Evolutionary conservation across 2,888 invertebrate genomes (phyloP).

Genomic region (Aquatica leii): DNA sequence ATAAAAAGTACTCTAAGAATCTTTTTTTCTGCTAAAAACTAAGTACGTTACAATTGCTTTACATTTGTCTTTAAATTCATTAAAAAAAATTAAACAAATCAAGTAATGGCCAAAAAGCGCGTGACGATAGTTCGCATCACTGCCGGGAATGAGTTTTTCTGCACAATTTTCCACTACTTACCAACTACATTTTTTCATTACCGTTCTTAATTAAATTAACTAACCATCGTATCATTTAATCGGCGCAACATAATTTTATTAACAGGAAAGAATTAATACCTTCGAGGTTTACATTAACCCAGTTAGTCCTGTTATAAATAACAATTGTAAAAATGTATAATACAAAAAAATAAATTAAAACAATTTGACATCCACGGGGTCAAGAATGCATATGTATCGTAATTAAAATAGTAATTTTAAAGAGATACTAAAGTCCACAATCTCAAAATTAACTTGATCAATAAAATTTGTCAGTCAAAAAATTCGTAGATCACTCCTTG

Average conservation of each 20-base stretch:
- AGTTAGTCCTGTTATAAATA: conserved; percentile 1
- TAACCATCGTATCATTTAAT: background rate
- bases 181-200: background rate
- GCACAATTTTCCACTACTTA: conserved; percentile 1
- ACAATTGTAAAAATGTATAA: background rate
- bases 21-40: no score
- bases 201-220: background rate
- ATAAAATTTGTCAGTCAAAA: background rate
- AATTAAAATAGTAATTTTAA: conserved; percentile 10
- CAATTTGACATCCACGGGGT: conserved; percentile 11
- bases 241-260: background rate
- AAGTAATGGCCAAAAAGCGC: conserved; percentile 1
- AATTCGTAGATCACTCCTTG: conserved; percentile 59
- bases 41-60: no score
- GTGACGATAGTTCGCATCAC: background rate
- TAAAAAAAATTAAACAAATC: no score
- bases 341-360: conserved; percentile 12
- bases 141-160: conserved; percentile 2
- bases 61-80: no score
- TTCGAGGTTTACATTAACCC: background rate
- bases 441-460: no score
- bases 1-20: conserved; percentile 15
- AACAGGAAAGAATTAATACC: background rate
- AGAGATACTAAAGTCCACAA: background rate
- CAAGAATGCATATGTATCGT: background rate